Base-by-base conservation (phyloP, 2,113 vertebrate genomes). In the Cisticola juncidis region DNA sequence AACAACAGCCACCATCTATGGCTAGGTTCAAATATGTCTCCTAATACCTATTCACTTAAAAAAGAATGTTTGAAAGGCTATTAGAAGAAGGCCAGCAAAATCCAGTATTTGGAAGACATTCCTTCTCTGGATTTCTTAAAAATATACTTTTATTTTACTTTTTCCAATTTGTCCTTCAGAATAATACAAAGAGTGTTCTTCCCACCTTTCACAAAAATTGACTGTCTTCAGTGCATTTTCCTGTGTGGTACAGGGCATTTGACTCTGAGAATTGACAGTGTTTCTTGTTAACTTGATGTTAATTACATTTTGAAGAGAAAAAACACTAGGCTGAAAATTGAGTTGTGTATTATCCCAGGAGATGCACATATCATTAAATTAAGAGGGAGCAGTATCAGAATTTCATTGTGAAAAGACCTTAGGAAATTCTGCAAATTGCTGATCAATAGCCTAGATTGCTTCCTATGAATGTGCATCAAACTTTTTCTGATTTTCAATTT, bases 281-380 rank as follows among this genome's bases (percentile, higher is more conserved):
- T 60, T 66, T 50, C 36, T 58, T 88, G 33, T 90, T 93, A 81
- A 61, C 36, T 73, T 81, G 58, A 15, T 90, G 56, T 69, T 85
- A 90, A 85, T 82, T 90, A 23, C 26, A 81, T 88, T 94, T 74
- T 86, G 56, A 91, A 78, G 17, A 74, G 28, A 86, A 90, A 68
- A 88, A 90, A 60, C 44, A 21, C 19, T 51, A 65, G 19, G 6
- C 19, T 74, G 56, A 83, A 90, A 86, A 90, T 7, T 5, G 21
- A 83, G 42, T 26, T 70, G 15, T 50, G 14, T 58, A 24, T 68
- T 89, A 65, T 71, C 69, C 38, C 17, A 50, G 54, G 31, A 88
- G 79, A 82, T 61, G 13, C 1, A 26, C n/a, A 57, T 88, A 24
- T 72, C 50, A 53, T 60, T 88, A 72, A 64, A 64, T 72, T 91